These are phyloP conservation scores for Cassiopea andromeda DNA, from an alignment of 30 jellyfish, hydroid and myxozoan species.

Conservation along the genomic window DNA sequence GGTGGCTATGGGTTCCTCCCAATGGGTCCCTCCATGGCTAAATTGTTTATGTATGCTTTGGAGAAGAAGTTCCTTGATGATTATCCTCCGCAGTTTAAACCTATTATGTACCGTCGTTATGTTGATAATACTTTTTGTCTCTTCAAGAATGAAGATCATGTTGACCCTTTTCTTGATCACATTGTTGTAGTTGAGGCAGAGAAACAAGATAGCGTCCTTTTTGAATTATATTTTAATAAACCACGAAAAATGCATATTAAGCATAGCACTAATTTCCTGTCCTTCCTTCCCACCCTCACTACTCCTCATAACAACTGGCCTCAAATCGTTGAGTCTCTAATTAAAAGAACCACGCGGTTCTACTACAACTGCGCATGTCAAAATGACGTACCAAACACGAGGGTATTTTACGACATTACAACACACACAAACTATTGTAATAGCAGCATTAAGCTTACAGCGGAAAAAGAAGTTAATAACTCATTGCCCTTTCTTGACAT, in stretches of 20 bases:
- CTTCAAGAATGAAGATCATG: not conserved
- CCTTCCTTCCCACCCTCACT: too few relatives aligned
- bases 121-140: conserved; percentile 15
- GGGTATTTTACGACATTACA: too few relatives aligned
- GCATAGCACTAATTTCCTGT: too few relatives aligned
- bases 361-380: too few relatives aligned
- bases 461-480: not conserved
- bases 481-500: conserved; percentile 7
- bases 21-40: conserved; percentile 17
- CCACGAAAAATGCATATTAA: too few relatives aligned
- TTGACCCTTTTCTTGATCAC: not conserved
- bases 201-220: too few relatives aligned
- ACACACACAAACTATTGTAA: not conserved
- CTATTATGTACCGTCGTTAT: conserved; percentile 9
- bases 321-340: too few relatives aligned
- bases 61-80: not conserved
- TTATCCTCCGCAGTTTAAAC: not conserved
- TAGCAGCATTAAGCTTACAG: conserved; percentile 3
- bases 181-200: not conserved
- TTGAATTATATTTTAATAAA: too few relatives aligned
- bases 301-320: too few relatives aligned
- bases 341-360: too few relatives aligned
- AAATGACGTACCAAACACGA: too few relatives aligned
- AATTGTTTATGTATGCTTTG: not conserved
- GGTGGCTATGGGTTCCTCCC: conserved; percentile 45